Percentiles rank a stretch among this genome's conserved stretches.
Conservation (phyloP, 2,888 invertebrate genomes). For the Lasioglossum malachurum region DNA sequence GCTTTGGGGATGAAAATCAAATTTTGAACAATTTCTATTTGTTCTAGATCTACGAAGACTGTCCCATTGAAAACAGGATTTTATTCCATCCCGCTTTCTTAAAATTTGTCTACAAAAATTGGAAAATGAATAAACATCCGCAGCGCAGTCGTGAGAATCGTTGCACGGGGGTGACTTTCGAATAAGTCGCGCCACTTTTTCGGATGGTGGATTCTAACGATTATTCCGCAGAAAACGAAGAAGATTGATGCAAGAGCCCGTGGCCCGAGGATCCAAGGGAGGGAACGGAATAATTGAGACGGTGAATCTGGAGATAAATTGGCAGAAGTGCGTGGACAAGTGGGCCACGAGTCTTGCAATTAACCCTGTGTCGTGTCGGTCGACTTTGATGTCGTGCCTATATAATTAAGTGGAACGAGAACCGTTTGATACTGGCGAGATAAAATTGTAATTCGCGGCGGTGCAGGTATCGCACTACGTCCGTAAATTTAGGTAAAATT, state of each 20-base stretch:
- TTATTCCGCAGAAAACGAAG: not conserved
- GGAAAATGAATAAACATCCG: too few relatives aligned
- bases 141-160: too few relatives aligned
- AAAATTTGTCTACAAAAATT: too few relatives aligned
- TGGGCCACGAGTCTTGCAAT: slow-evolving; percentile 7
- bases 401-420: not conserved
- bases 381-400: slow-evolving; percentile 1
- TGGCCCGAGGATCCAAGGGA: not conserved
- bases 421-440: not conserved
- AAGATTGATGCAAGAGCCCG: not conserved
- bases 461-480: not conserved
- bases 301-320: not conserved
- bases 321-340: not conserved
- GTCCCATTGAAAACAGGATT: too few relatives aligned
- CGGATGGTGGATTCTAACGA: not conserved
- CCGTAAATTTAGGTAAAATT: too few relatives aligned
- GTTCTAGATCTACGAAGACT: too few relatives aligned
- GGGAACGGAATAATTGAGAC: not conserved
- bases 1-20: not conserved
- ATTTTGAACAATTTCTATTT: too few relatives aligned
- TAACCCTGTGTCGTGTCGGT: not conserved
- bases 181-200: not conserved
- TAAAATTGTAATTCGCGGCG: not conserved
- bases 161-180: not conserved
- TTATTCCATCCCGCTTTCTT: too few relatives aligned